These are phyloP conservation scores for Bos javanicus DNA, from an alignment of 2,113 vertebrate species.

Conservation along the genomic window DNA sequence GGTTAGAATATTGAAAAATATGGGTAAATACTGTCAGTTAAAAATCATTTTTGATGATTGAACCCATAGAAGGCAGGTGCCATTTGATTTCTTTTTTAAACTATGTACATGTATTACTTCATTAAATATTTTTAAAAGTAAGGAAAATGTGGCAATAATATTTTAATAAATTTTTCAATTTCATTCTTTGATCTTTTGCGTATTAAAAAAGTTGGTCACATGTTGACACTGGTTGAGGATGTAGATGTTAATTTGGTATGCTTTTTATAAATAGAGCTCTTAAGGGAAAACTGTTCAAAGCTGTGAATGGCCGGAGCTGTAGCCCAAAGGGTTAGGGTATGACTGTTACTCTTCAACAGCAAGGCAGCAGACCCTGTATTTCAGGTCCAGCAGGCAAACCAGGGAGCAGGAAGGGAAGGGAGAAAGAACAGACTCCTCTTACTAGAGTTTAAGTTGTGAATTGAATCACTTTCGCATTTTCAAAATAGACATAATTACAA, in stretches of 20 bases:
- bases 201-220: background rate
- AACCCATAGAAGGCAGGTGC: background rate
- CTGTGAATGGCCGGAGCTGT: background rate
- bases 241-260: background rate
- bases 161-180: background rate
- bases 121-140: background rate
- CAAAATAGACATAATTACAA: background rate
- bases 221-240: background rate
- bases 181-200: background rate
- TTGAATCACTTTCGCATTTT: background rate
- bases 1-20: background rate
- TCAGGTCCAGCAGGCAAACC: background rate
- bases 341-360: background rate
- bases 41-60: background rate
- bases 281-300: background rate
- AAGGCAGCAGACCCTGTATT: background rate
- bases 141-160: background rate
- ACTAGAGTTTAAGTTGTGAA: background rate
- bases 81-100: background rate
- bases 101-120: background rate
- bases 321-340: background rate
- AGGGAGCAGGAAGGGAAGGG: background rate
- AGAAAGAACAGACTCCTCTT: background rate
- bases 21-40: background rate
- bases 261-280: background rate